phyloP scores from a whole-genome alignment of 2,888 invertebrate genomes.

The Drosophila mimetica region DNA sequence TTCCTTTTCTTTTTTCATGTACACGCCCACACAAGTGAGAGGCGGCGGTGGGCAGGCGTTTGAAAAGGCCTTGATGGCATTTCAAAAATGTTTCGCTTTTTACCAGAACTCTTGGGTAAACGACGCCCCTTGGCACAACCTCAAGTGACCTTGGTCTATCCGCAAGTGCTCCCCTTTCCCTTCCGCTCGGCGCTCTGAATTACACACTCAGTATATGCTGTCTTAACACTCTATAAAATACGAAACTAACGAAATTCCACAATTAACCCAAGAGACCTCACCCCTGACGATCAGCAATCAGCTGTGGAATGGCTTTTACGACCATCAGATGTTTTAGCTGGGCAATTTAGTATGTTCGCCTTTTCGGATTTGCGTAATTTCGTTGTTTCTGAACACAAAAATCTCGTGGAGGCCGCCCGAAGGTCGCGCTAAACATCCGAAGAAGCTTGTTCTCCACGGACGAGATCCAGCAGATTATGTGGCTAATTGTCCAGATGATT shows the following conservation, averaged over 20 bases:
- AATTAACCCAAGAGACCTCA: slow-evolving; percentile 39
- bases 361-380: slow-evolving; percentile 56
- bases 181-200: neutral
- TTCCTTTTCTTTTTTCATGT: slow-evolving; percentile 25
- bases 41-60: slow-evolving; percentile 2
- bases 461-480: slow-evolving; percentile 7
- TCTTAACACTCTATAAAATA: slow-evolving; percentile 39
- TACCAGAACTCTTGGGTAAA: slow-evolving; percentile 17
- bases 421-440: slow-evolving; percentile 28
- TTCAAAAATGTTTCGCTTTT: slow-evolving; percentile 18
- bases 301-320: slow-evolving; percentile 36
- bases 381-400: slow-evolving; percentile 14
- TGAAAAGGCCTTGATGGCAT: slow-evolving; percentile 41
- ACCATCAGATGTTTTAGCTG: slow-evolving; percentile 30
- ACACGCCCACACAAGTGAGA: slow-evolving; percentile 22
- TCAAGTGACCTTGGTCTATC: slow-evolving; percentile 31
- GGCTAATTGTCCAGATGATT: slow-evolving; percentile 47
- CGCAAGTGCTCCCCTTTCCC: neutral
- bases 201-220: slow-evolving; percentile 4
- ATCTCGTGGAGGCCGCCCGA: slow-evolving; percentile 35
- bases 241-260: slow-evolving; percentile 40
- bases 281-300: slow-evolving; percentile 28
- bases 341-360: slow-evolving; percentile 27
- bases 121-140: slow-evolving; percentile 7
- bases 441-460: slow-evolving; percentile 18